Evolutionary conservation across 1,140 invertebrate species (phyloP), one percentile per base, ranked within the genome.

Genomic region (Mycetomoellerius zeteki): DNA sequence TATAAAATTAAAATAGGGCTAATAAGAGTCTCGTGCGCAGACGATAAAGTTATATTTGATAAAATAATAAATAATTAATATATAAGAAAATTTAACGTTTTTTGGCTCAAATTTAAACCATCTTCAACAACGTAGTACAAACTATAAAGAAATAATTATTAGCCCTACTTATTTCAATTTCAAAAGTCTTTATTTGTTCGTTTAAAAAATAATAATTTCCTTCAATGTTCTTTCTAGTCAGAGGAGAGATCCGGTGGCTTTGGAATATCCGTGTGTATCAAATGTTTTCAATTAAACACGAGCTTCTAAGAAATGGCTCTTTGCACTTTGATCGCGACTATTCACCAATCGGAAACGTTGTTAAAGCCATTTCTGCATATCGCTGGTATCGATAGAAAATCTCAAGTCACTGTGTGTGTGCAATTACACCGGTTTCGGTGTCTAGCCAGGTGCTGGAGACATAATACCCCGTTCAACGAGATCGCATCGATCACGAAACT

Each of bases 401-500:
- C 65, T 69, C 52, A 21, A 21, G 33, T 82, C 19, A 58, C 14
- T n/a, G n/a, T n/a, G n/a, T n/a, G n/a, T n/a, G n/a, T 7, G 24
- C 80, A 73, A 60, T 62, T 60, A 73, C 47, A 62, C 24, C 67
- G 37, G 24, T 84, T 84, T 84, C 80, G 33, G 24, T 82, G 56
- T 43, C 27, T 19, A 16, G 4, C 21, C 10, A 50, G 50, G 19
- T 24, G 50, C 37, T 37, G 33, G 12, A 4, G 37, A 71, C 54
- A 71, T 62, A 84, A 72, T 72, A 30, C 4, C 14, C 7, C 37
- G 77, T 71, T 86, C 85, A 86, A 86, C 78, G 56, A 86, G 85
- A 58, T 56, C 77, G 77, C 85, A 86, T 86, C 77, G 43, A 82
- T 81, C 76, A 82, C 43, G 78, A 86, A 86, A 54, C 1, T 56